Evolutionary conservation across 2,113 vertebrate species (phyloP).

Genomic region (Menidia beryllina): DNA sequence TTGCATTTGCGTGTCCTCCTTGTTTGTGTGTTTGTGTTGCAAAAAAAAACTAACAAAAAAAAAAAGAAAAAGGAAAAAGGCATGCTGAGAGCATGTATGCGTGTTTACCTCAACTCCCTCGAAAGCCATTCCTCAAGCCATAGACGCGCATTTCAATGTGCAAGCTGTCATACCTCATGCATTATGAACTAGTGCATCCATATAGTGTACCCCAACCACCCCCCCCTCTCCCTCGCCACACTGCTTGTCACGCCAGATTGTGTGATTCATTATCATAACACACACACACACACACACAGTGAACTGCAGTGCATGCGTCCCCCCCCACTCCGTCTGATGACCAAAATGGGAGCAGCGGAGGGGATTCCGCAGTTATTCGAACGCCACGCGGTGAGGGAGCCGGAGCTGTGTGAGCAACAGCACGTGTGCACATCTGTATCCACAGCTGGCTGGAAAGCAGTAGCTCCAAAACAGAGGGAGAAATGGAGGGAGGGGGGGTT

Average conservation of each 20-base stretch:
- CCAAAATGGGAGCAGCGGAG: neutral
- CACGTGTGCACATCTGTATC: conserved; percentile 56
- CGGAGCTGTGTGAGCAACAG: too few relatives aligned
- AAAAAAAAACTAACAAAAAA: too few relatives aligned
- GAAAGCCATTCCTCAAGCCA: conserved; percentile 42
- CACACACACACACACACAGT: too few relatives aligned
- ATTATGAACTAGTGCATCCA: conserved; percentile 28
- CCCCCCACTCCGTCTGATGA: conserved; percentile 7
- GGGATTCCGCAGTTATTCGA: neutral
- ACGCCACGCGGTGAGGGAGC: too few relatives aligned
- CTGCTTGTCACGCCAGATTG: conserved; percentile 19
- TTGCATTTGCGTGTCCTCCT: conserved; percentile 54
- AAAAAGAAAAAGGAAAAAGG: too few relatives aligned
- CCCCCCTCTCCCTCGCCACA: too few relatives aligned
- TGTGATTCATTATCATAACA: conserved; percentile 21
- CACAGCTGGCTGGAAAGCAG: conserved; percentile 32
- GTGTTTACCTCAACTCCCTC: neutral
- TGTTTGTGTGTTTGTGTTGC: conserved; percentile 33
- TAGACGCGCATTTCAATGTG: conserved; percentile 45
- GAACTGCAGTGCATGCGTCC: conserved; percentile 12
- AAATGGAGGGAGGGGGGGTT: too few relatives aligned
- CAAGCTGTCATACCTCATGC: conserved; percentile 55
- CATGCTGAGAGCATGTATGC: conserved; percentile 7
- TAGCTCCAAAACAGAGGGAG: neutral
- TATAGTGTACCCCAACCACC: conserved; percentile 14